Conservation (phyloP, 1,140 invertebrate genomes). For the Odontomachus brunneus region DNA sequence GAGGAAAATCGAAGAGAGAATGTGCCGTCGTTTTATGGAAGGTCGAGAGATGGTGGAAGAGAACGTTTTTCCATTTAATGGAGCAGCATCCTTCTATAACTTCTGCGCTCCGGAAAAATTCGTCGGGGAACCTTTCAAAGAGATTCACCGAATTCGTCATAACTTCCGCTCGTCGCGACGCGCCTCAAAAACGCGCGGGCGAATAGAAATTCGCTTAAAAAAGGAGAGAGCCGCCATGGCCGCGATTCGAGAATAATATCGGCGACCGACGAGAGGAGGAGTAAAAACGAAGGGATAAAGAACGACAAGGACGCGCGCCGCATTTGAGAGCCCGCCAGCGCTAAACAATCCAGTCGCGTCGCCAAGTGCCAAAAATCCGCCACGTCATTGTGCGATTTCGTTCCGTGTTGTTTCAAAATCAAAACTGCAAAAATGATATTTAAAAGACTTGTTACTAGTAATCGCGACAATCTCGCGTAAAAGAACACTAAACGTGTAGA, state of each 20-base stretch:
- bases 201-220: conserved; percentile 42
- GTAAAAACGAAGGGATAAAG: neutral
- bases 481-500: neutral
- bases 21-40: conserved; percentile 50
- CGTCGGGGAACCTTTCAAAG: conserved; percentile 37
- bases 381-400: conserved; percentile 11
- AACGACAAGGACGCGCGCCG: neutral
- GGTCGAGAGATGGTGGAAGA: conserved; percentile 56
- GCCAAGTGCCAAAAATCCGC: conserved; percentile 24
- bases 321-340: conserved; percentile 41
- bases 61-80: conserved; percentile 62
- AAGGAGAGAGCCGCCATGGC: neutral
- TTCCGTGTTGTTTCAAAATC: conserved; percentile 22
- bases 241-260: conserved; percentile 37
- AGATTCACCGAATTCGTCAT: conserved; percentile 54
- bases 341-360: conserved; percentile 8
- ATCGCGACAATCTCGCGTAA: neutral
- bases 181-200: conserved; percentile 24
- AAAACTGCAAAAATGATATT: neutral
- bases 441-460: neutral
- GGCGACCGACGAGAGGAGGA: neutral
- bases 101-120: conserved; percentile 45
- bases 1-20: conserved; percentile 54
- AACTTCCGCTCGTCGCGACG: conserved; percentile 38
- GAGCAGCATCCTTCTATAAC: conserved; percentile 58